These are phyloP conservation scores for Theropithecus gelada DNA, from an alignment of 2,113 vertebrate genomes.

Conservation along the genomic window DNA sequence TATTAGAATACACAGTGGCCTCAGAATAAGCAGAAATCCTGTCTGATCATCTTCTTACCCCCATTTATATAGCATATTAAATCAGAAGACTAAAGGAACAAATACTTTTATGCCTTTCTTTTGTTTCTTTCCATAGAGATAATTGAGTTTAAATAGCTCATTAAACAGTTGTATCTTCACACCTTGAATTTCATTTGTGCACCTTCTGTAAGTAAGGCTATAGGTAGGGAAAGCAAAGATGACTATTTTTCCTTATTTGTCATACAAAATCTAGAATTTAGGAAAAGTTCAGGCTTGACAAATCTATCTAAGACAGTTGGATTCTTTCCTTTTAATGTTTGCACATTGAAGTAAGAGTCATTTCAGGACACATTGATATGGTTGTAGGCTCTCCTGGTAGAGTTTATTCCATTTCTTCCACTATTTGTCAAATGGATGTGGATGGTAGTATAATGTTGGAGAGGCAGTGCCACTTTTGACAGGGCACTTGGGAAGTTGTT, in stretches of 20 bases:
- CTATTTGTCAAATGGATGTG: neutral
- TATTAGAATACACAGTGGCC: neutral
- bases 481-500: neutral
- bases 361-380: neutral
- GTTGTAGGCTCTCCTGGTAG: neutral
- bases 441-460: neutral
- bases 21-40: neutral
- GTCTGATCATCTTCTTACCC: neutral
- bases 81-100: neutral
- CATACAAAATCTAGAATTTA: neutral
- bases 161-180: slow-evolving; percentile 1
- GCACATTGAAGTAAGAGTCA: neutral
- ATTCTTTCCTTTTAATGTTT: neutral
- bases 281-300: neutral
- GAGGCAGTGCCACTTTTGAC: neutral
- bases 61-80: neutral
- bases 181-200: neutral
- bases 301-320: neutral
- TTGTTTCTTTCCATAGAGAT: neutral
- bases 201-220: neutral
- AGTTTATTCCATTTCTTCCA: neutral
- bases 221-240: neutral
- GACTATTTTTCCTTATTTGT: neutral
- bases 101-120: neutral
- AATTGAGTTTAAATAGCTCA: neutral